Base-by-base conservation (phyloP, 2,888 invertebrate species). In the Lissocephala sabroskyi region DNA sequence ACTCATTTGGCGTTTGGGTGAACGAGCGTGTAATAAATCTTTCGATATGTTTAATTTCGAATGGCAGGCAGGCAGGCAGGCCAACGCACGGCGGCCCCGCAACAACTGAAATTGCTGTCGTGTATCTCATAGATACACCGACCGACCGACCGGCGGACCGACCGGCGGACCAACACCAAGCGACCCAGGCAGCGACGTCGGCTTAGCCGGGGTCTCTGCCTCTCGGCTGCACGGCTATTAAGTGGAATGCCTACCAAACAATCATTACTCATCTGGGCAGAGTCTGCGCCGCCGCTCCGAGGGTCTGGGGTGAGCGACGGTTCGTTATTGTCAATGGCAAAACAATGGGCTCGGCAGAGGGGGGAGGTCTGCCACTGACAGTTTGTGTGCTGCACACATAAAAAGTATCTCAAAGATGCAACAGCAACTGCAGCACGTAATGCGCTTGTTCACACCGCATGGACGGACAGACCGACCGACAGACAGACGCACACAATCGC, bases 1-100 rank as follows among this genome's bases (percentile, higher is more conserved):
- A 76, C 73, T 78, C 79, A 79, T 76, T 76, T 75, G 76, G 68
- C 73, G 37, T 35, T 46, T 49, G 51, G 56, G 54, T 60, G 57
- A 14, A 14, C 9, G 16, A 35, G 35, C 57, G 79, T n/a, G n/a
- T 62, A 78, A 76, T 76, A 76, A 76, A 76, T 76, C 76, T 76
- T 62, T 76, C 66, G 61, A 75, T 76, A 66, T 79, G 68, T 62
- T 60, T 66, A 71, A 71, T 75, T 64, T 66, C 45, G 28, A 18
- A 18, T 37, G 35, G 35, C 35, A 58, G 67, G 42, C 53, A 30
- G 3, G 35, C 44, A 50, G 48, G 52, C 42, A 61, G 73, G 73
- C 68, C 68, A 75, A 68, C 73, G 67, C 67, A 62, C 62, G 55
- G 62, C 16, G 4, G 18, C 59, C 54, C 59, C 70, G n/a, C n/a